Percentiles rank a stretch among this genome's conserved stretches.
Evolutionary conservation across 2,797 vertebrate genomes (phyloP).

Genomic region (Rachycentron canadum): DNA sequence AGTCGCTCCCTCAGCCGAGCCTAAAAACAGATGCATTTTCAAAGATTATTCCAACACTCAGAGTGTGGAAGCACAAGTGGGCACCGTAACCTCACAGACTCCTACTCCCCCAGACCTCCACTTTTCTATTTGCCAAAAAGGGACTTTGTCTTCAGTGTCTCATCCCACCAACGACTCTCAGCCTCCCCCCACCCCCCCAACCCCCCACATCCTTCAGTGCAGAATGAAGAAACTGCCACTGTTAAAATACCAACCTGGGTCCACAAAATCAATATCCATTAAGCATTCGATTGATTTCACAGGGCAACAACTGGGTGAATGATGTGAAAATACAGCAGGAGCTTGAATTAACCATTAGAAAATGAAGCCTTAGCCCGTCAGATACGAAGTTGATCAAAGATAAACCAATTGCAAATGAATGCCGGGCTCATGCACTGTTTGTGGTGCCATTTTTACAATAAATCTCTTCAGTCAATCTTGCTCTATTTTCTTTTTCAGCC

Average conservation of each 20-base stretch:
- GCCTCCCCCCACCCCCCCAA: too few species aligned
- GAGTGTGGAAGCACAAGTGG: not conserved
- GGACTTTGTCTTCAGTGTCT: not conserved
- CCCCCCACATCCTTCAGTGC: too few species aligned
- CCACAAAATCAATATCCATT: slow-evolving; percentile 67
- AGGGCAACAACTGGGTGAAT: slow-evolving; percentile 28
- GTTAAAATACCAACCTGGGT: slow-evolving; percentile 26
- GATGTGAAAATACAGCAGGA: slow-evolving; percentile 51
- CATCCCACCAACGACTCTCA: not conserved
- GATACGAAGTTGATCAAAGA: slow-evolving; percentile 54
- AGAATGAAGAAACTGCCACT: slow-evolving; percentile 37
- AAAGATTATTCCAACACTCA: slow-evolving; percentile 4
- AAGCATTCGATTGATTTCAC: slow-evolving; percentile 55
- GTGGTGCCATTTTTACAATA: not conserved
- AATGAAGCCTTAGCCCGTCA: slow-evolving; percentile 52
- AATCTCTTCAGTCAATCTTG: too few species aligned
- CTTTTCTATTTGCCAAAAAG: not conserved
- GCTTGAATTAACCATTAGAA: slow-evolving; percentile 56
- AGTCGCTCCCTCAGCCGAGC: slow-evolving; percentile 16
- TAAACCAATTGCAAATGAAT: slow-evolving; percentile 8
- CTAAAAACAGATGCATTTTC: slow-evolving; percentile 31
- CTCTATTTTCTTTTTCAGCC: not conserved
- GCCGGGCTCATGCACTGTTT: not conserved
- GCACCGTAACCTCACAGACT: not conserved
- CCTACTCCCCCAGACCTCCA: not conserved